Conservation (phyloP, 2,888 invertebrate species). For the Pegoplata infirma region DNA sequence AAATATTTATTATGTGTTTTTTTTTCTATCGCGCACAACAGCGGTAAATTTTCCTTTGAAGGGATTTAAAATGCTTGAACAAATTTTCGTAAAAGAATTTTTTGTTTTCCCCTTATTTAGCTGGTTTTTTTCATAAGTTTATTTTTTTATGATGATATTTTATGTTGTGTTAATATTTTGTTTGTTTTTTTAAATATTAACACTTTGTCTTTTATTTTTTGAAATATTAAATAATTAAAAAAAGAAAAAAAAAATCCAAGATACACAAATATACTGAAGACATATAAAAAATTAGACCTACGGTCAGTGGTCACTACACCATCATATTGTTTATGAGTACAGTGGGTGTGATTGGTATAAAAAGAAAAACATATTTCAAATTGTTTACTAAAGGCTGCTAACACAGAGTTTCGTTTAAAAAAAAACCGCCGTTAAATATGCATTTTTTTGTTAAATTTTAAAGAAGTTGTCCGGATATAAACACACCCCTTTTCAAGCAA, state of each 20-base stretch:
- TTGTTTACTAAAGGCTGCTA: no score
- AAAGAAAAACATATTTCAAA: neutral
- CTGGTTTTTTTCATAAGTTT: neutral
- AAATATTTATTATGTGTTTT: neutral
- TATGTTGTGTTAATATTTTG: slow-evolving; percentile 52
- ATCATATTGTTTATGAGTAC: neutral
- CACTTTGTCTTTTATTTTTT: slow-evolving; percentile 31
- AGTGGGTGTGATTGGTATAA: neutral
- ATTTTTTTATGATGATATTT: slow-evolving; percentile 30
- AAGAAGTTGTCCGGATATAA: no score
- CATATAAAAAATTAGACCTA: slow-evolving; percentile 18
- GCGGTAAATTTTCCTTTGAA: slow-evolving; percentile 34
- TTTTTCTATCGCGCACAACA: neutral
- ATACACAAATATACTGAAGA: no score
- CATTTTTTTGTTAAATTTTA: no score
- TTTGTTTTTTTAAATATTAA: slow-evolving; percentile 43
- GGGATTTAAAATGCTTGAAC: slow-evolving; percentile 8
- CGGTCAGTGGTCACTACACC: slow-evolving; percentile 11
- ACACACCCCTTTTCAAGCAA: no score
- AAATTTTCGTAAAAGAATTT: neutral
- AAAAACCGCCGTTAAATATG: no score
- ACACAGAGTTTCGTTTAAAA: no score
- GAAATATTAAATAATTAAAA: neutral
- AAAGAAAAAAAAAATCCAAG: slow-evolving; percentile 5
- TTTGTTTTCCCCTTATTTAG: neutral